phyloP scores from a whole-genome alignment of 2,888 invertebrate genomes.

The Drosophila hamatofila region DNA sequence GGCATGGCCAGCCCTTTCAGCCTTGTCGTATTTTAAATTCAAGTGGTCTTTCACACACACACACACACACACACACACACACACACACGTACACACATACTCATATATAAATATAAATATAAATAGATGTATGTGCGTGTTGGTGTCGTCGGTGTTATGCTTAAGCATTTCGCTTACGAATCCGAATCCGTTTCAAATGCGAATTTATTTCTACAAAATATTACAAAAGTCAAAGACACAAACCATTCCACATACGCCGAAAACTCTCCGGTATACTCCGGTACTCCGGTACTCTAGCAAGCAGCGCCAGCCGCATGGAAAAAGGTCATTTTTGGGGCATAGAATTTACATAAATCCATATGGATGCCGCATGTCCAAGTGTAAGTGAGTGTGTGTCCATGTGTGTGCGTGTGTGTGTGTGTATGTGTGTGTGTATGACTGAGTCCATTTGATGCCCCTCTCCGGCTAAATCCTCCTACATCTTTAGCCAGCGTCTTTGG shows the following conservation, averaged over 20 bases:
- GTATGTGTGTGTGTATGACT: slow-evolving; percentile 34
- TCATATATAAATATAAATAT: slow-evolving; percentile 13
- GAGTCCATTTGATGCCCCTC: slow-evolving; percentile 60
- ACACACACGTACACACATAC: no score
- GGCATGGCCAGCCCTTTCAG: slow-evolving; percentile 65
- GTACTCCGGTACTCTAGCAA: slow-evolving; percentile 11
- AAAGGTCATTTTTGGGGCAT: slow-evolving; percentile 81
- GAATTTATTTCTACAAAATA: slow-evolving; percentile 84
- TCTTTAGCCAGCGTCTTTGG: slow-evolving; percentile 56
- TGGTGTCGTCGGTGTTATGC: slow-evolving; percentile 64
- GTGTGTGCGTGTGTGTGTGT: slow-evolving; percentile 33
- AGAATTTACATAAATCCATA: slow-evolving; percentile 84
- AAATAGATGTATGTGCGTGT: slow-evolving; percentile 37
- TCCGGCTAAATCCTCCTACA: slow-evolving; percentile 16
- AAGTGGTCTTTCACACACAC: slow-evolving; percentile 74
- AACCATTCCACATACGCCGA: slow-evolving; percentile 29
- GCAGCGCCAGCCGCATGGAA: slow-evolving; percentile 65
- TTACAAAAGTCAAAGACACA: slow-evolving; percentile 84
- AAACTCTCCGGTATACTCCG: slow-evolving; percentile 5
- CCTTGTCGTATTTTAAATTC: slow-evolving; percentile 82
- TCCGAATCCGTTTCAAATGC: slow-evolving; percentile 83
- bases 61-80: slow-evolving; percentile 47
- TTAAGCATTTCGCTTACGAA: slow-evolving; percentile 82
- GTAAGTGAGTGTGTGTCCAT: slow-evolving; percentile 32
- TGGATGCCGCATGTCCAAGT: slow-evolving; percentile 70